Percentiles rank a stretch among this genome's conserved stretches.
Conservation (phyloP, 2,888 invertebrate species). For the Meta bourneti region DNA sequence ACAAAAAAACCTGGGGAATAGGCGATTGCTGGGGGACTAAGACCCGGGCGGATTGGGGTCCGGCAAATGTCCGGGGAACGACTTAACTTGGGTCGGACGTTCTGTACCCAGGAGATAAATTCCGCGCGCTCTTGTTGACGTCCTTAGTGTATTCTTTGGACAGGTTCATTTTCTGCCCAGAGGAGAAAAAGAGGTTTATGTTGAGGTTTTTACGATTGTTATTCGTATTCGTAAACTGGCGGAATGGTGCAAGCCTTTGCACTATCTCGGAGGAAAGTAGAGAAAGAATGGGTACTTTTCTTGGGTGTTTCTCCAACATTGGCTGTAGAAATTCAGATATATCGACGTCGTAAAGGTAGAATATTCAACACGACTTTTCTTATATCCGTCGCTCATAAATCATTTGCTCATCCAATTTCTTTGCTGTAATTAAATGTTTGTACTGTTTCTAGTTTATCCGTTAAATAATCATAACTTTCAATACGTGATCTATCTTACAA, state of each 20-base stretch:
- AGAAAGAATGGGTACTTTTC: conserved; percentile 1
- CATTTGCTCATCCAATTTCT: no score
- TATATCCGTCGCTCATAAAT: no score
- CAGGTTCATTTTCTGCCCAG: conserved; percentile 5
- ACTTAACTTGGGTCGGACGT: not conserved
- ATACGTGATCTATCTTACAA: no score
- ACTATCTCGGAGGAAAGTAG: not conserved
- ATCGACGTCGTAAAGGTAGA: no score
- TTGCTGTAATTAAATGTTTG: no score
- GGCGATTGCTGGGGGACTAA: conserved; percentile 28
- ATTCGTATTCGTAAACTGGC: not conserved
- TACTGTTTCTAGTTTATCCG: no score
- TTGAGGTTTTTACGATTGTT: not conserved
- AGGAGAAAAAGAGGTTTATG: not conserved
- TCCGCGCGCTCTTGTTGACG: conserved; percentile 19
- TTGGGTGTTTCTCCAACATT: not conserved
- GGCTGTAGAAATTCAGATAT: not conserved
- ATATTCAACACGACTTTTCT: no score
- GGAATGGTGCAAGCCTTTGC: not conserved
- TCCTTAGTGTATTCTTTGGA: not conserved
- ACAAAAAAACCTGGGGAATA: conserved; percentile 6
- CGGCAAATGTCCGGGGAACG: conserved; percentile 12
- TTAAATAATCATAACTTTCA: no score
- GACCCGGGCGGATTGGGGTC: conserved; percentile 35
- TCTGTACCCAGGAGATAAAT: conserved; percentile 36